Percentiles rank a stretch among this genome's conserved stretches.
Conservation (phyloP, 2,888 invertebrate genomes). For the Tachina fera region DNA sequence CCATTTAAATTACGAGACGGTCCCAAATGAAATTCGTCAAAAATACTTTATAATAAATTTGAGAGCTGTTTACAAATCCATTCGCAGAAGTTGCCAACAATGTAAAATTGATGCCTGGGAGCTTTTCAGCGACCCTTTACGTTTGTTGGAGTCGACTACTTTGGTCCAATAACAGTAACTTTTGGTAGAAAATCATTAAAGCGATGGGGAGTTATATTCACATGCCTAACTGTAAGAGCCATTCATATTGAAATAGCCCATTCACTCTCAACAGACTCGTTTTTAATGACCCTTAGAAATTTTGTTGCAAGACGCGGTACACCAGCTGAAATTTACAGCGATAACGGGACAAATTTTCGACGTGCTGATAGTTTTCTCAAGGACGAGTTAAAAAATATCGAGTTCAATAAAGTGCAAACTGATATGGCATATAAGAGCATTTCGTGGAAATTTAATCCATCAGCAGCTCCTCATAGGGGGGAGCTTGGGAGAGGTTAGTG, state of each 20-base stretch:
- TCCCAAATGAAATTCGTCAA: neutral
- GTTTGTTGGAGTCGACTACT: conserved; percentile 71
- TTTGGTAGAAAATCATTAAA: conserved; percentile 65
- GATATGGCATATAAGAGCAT: too few species aligned
- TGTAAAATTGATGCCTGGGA: conserved; percentile 68
- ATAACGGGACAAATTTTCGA: conserved; percentile 68
- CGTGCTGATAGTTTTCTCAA: conserved; percentile 47
- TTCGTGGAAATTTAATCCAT: too few species aligned
- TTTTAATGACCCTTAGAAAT: conserved; percentile 62
- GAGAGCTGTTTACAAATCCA: conserved; percentile 48
- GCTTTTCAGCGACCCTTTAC: conserved; percentile 69
- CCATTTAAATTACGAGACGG: conserved; percentile 10
- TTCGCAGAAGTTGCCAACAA: conserved; percentile 27
- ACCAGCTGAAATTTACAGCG: conserved; percentile 66
- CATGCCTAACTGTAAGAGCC: too few species aligned
- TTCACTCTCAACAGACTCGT: conserved; percentile 35
- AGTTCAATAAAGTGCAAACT: conserved; percentile 49
- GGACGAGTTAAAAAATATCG: conserved; percentile 25
- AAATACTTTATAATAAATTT: conserved; percentile 24
- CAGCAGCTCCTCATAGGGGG: too few species aligned
- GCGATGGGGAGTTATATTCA: too few species aligned
- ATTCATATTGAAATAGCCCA: too few species aligned
- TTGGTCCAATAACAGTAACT: conserved; percentile 68
- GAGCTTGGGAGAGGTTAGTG: too few species aligned
- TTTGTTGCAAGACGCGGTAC: conserved; percentile 61